Evolutionary conservation across 2,888 invertebrate species (phyloP), one percentile per base, ranked within the genome.

Genomic region (Apantesis nais): DNA sequence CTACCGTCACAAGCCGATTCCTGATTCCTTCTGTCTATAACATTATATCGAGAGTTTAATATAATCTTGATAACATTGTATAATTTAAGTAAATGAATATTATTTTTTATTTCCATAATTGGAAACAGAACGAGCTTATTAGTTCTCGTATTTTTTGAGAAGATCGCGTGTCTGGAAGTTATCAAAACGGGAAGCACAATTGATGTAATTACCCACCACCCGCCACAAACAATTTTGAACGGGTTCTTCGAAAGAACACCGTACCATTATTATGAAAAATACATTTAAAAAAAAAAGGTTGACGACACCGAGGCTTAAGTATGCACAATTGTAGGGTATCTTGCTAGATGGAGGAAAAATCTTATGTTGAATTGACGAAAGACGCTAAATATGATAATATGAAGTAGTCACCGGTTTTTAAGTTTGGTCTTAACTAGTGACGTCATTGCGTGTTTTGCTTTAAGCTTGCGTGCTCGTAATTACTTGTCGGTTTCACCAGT

Each of bases 201-300:
- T 78, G 73, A 62, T 71, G 73, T 75, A 81, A 81, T 81, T 71
- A 73, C 71, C 71, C 69, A 70, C 70, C 71, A 62, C 62, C 69
- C 65, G 70, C 67, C 71, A 73, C 68, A 64, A 71, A 74, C 67
- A 66, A 81, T 79, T 71, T 70, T 55, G 71, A 75, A 77, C 79
- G 66, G 73, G 78, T 77, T 78, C 72, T 79, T 79, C 52, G 44
- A 37, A 74, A 81, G 67, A 79, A 79, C 75, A 79, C 68, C 72
- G 74, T 72, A 73, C 66, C 69, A 81, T 81, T 81, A 81, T 81
- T 75, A 70, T 79, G 79, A 75, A 79, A 72, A 81, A 79, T 74
- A 72, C 65, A 79, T 76, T 79, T 78, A 78, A 73, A 81, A 78
- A 34, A 75, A 80, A 78, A 76, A 80, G 80, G 79, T 81, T 81